phyloP scores from a whole-genome alignment of 2,797 vertebrate genomes.

The Mormyrus hasselquistii region DNA sequence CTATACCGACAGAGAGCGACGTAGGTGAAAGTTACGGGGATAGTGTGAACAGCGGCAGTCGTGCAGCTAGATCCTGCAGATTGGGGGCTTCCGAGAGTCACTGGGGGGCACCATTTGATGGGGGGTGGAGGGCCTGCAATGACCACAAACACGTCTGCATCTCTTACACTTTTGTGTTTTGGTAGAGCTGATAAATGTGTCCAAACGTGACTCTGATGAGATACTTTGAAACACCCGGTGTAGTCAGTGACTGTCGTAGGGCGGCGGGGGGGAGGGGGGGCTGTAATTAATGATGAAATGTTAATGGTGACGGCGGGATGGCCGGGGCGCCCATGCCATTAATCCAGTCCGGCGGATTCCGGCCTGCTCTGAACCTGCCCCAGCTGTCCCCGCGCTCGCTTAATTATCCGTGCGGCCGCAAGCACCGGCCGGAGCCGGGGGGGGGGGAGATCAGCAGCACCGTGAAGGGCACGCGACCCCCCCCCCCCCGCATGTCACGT shows the following conservation, averaged over 20 bases:
- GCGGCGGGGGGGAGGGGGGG: background rate
- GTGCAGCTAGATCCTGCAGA: background rate
- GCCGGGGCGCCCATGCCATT: conserved; percentile 79
- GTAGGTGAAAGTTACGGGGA: conserved; percentile 25
- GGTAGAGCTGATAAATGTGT: background rate
- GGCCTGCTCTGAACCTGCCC: conserved; percentile 76
- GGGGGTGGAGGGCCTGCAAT: background rate
- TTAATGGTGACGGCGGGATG: conserved; percentile 68
- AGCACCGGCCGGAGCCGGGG: conserved; percentile 50
- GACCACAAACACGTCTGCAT: background rate
- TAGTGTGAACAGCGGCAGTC: background rate
- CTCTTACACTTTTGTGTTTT: background rate
- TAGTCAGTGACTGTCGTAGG: conserved; percentile 65
- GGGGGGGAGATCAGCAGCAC: conserved; percentile 64
- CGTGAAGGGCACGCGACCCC: conserved; percentile 36
- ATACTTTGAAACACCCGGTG: background rate
- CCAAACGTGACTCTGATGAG: background rate
- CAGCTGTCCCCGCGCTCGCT: conserved; percentile 83
- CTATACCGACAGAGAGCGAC: conserved; percentile 35
- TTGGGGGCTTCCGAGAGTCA: background rate
- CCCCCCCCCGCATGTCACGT: background rate
- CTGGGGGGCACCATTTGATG: background rate
- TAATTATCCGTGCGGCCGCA: conserved; percentile 80
- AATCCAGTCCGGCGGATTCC: conserved; percentile 86
- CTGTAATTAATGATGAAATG: conserved; percentile 94